Evolutionary conservation across 1,140 invertebrate genomes (phyloP).

Genomic region (Drosophila rhopaloa): DNA sequence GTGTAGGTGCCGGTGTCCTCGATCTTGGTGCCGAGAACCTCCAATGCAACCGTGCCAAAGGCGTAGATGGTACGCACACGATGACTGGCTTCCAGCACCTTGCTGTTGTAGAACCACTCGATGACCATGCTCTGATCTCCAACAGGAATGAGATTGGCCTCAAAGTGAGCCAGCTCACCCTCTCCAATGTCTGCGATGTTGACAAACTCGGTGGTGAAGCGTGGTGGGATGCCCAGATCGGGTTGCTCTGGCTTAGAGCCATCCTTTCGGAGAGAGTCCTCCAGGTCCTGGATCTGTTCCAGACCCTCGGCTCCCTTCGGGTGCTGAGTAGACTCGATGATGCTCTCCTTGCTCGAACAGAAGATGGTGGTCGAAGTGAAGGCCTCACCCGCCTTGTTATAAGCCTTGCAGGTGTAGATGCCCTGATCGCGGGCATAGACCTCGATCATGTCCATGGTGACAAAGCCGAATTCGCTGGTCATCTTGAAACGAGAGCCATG

Average conservation of each 20-base stretch:
- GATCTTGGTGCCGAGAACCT: slow-evolving; percentile 95
- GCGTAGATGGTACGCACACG: slow-evolving; percentile 96
- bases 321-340: slow-evolving; percentile 96
- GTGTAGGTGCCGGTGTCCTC: slow-evolving; percentile 95
- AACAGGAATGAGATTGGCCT: slow-evolving; percentile 95
- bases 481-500: slow-evolving; percentile 94
- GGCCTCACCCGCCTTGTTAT: slow-evolving; percentile 94
- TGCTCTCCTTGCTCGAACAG: slow-evolving; percentile 91
- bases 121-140: slow-evolving; percentile 98
- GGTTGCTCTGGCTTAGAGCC: slow-evolving; percentile 88
- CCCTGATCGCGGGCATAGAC: slow-evolving; percentile 97
- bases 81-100: slow-evolving; percentile 94
- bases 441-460: slow-evolving; percentile 94
- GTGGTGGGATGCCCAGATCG: slow-evolving; percentile 92
- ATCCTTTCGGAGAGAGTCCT: slow-evolving; percentile 92
- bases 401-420: slow-evolving; percentile 95
- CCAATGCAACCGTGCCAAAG: slow-evolving; percentile 97
- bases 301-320: slow-evolving; percentile 96
- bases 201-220: slow-evolving; percentile 94
- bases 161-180: slow-evolving; percentile 97
- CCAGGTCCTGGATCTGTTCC: slow-evolving; percentile 95
- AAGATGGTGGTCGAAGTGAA: slow-evolving; percentile 96
- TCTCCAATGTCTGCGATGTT: slow-evolving; percentile 93
- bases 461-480: slow-evolving; percentile 96
- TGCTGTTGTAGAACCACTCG: slow-evolving; percentile 98